Conservation (phyloP, 2,888 invertebrate genomes). For the Dicyrtoma fusca region DNA sequence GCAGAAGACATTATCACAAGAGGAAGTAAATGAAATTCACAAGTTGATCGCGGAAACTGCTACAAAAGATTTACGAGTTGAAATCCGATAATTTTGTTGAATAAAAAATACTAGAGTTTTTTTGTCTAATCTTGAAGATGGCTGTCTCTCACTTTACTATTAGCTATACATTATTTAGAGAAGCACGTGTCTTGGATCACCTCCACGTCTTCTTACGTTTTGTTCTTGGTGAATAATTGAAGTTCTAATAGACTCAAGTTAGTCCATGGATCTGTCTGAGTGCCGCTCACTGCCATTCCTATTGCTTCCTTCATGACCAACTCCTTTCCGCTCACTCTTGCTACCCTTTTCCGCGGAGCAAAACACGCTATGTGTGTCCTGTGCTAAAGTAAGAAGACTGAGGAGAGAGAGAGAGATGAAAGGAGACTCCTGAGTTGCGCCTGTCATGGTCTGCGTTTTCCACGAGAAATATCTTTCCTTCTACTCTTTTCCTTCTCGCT, state of each 20-base stretch:
- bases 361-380: too few species aligned
- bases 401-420: slow-evolving; percentile 18
- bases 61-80: slow-evolving; percentile 62
- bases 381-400: neutral
- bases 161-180: too few species aligned
- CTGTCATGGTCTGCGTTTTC: slow-evolving; percentile 28
- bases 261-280: slow-evolving; percentile 27
- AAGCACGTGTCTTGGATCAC: slow-evolving; percentile 45
- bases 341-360: neutral
- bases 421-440: slow-evolving; percentile 25
- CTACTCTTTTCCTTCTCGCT: slow-evolving; percentile 2
- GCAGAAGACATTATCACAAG: slow-evolving; percentile 82
- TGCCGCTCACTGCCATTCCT: slow-evolving; percentile 16
- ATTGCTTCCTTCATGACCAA: slow-evolving; percentile 28
- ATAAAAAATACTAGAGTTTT: slow-evolving; percentile 26
- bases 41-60: slow-evolving; percentile 70
- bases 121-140: slow-evolving; percentile 27
- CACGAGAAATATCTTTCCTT: neutral
- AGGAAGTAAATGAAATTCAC: slow-evolving; percentile 86
- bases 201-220: slow-evolving; percentile 21
- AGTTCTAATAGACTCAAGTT: slow-evolving; percentile 37
- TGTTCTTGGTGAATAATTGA: slow-evolving; percentile 44
- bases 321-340: slow-evolving; percentile 20
- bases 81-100: slow-evolving; percentile 48
- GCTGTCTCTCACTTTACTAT: slow-evolving; percentile 21